These are phyloP conservation scores for Melanogrammus aeglefinus DNA, from an alignment of 2,797 vertebrate genomes.

Conservation along the genomic window DNA sequence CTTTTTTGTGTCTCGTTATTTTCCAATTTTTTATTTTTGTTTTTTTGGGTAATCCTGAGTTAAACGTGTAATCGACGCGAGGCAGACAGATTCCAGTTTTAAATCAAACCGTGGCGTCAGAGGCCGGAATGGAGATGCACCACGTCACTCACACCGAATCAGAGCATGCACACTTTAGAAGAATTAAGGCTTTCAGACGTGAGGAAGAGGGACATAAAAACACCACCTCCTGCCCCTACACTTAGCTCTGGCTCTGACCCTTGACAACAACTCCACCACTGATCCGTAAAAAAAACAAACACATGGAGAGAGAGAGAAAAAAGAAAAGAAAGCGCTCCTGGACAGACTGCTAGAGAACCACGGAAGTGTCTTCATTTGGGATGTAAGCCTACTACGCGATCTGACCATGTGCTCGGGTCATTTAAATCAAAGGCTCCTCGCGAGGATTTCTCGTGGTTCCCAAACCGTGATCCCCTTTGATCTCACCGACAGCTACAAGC, in stretches of 20 bases:
- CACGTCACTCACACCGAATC: constrained; percentile 36
- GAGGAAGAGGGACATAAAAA: constrained; percentile 60
- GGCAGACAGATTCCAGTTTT: background rate
- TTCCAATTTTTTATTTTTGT: background rate
- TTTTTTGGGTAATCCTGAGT: background rate
- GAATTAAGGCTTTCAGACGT: constrained; percentile 68
- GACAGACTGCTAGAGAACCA: background rate
- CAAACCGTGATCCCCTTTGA: constrained; percentile 78
- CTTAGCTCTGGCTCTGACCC: constrained; percentile 78
- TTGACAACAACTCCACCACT: constrained; percentile 58
- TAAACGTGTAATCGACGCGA: background rate
- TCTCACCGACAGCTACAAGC: constrained; percentile 73
- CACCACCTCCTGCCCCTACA: constrained; percentile 67
- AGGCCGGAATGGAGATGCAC: constrained; percentile 18
- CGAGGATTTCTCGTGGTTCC: constrained; percentile 79
- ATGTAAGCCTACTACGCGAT: background rate
- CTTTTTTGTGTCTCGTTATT: background rate
- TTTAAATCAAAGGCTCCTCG: constrained; percentile 47
- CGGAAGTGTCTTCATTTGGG: background rate
- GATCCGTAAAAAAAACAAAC: constrained; percentile 28
- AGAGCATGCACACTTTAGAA: constrained; percentile 54
- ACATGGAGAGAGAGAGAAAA: constrained; percentile 5
- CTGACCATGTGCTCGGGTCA: constrained; percentile 63
- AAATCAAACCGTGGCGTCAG: constrained; percentile 24
- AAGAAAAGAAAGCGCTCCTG: too few relatives aligned